Percentiles rank a stretch among this genome's conserved stretches.
phyloP scores from a whole-genome alignment of 2,113 vertebrate species.

The Cygnus buccinator region DNA sequence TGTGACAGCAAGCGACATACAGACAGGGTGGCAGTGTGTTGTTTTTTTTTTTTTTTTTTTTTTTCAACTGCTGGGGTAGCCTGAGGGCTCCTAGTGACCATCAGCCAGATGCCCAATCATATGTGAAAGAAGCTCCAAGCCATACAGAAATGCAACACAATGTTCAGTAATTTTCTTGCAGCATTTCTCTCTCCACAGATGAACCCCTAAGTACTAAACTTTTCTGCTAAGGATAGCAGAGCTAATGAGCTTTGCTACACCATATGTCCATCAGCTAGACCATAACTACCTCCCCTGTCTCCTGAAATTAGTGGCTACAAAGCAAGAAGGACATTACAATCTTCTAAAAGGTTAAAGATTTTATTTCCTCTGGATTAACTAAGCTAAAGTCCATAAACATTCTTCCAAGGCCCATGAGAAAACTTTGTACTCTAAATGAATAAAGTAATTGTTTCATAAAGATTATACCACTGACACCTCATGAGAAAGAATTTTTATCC shows the following conservation, averaged over 20 bases:
- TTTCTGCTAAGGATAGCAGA: not conserved
- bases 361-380: not conserved
- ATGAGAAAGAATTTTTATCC: not conserved
- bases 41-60: not conserved
- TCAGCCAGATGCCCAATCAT: not conserved
- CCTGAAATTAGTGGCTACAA: not conserved
- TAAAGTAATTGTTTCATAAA: not conserved
- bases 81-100: not conserved
- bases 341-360: not conserved
- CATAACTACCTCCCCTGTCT: not conserved
- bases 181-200: not conserved
- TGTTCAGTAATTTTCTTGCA: not conserved
- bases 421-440: not conserved
- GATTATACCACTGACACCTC: not conserved
- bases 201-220: not conserved
- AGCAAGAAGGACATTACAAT: not conserved
- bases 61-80: not conserved
- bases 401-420: not conserved
- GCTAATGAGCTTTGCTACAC: not conserved
- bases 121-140: not conserved
- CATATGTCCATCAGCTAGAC: not conserved
- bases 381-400: not conserved
- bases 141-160: not conserved
- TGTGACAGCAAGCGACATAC: accelerated
- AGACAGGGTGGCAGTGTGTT: accelerated